Evolutionary conservation across 2,888 invertebrate species (phyloP).

Genomic region (Lochmaea crataegi): DNA sequence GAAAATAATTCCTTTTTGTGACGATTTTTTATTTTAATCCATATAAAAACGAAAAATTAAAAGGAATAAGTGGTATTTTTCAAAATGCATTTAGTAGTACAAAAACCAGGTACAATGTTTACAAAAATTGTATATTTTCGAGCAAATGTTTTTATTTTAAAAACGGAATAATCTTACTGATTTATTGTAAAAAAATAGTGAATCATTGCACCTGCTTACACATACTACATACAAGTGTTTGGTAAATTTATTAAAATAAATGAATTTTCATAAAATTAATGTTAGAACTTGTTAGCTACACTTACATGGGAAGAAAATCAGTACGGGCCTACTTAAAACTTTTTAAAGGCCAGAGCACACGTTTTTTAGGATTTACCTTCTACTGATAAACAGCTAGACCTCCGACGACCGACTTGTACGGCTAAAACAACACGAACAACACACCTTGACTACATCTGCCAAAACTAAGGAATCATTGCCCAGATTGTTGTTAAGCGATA

Average conservation of each 20-base stretch:
- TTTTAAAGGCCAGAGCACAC: slow-evolving; percentile 45
- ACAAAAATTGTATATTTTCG: too few species aligned
- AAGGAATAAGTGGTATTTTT: too few species aligned
- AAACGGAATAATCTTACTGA: too few species aligned
- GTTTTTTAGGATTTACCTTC: slow-evolving; percentile 66
- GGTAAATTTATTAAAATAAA: neutral
- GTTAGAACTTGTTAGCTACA: slow-evolving; percentile 43
- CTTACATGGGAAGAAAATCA: slow-evolving; percentile 50
- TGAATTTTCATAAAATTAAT: slow-evolving; percentile 3
- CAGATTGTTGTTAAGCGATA: slow-evolving; percentile 45
- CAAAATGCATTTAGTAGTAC: too few species aligned
- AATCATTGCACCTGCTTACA: neutral
- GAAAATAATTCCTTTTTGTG: too few species aligned
- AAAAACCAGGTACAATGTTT: too few species aligned
- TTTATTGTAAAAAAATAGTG: too few species aligned
- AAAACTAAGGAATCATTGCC: slow-evolving; percentile 43
- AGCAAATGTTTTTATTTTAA: too few species aligned
- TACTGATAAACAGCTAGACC: slow-evolving; percentile 65
- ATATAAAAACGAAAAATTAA: too few species aligned
- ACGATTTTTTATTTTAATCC: too few species aligned
- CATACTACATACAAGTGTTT: neutral
- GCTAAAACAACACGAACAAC: slow-evolving; percentile 64
- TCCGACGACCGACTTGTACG: slow-evolving; percentile 66
- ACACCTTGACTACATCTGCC: slow-evolving; percentile 54
- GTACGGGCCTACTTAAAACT: slow-evolving; percentile 45